Base-by-base conservation (phyloP, 2,797 vertebrate genomes). In the Sitta carolinensis region DNA sequence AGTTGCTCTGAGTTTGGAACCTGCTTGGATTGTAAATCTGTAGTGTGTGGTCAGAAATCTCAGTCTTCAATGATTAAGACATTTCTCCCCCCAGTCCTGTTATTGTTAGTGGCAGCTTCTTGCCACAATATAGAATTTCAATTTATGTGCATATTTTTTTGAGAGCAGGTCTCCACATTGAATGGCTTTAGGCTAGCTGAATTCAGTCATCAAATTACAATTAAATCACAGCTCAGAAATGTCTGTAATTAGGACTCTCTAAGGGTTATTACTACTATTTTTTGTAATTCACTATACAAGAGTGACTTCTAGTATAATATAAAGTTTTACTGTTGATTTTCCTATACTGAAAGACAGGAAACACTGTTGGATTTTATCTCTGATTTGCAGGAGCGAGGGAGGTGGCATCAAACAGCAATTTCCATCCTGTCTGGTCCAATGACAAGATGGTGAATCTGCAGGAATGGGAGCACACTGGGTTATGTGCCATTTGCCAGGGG, bases 401-500 rank as follows among this genome's bases (percentile, higher is more conserved):
- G 68, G 76, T 79, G 69, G 58, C 85, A 74, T 54, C 58, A 84
- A 83, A 30, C 8, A 78, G 47, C 40, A 29, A 29, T 94, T 87
- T 69, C 10, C 66, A 55, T 69, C 11, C 66, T 85, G n/a, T 42
- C 50, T 84, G 82, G 54, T 68, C 34, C 72, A 38, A 85, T 22
- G 79, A 72, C 62, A 78, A 36, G 80, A 23, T 63, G 84, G 52
- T 64, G 57, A 75, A 12, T 57, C 64, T 67, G 78, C 72, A 95
- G 92, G 84, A 61, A 38, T 0, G 7, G 81, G 68, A 90, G 10
- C 38, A 15, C 29, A 38, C 48, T 81, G 86, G 51, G 62, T 91
- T 83, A 22, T 79, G 77, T 84, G 85, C 83, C 66, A 30, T 89
- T 94, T 93, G 50, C 90, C n/a, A 38, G 87, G 57, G 54, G 27